Conservation (phyloP, 2,113 vertebrate species). For the Cryptomyrus ogoouensis region DNA sequence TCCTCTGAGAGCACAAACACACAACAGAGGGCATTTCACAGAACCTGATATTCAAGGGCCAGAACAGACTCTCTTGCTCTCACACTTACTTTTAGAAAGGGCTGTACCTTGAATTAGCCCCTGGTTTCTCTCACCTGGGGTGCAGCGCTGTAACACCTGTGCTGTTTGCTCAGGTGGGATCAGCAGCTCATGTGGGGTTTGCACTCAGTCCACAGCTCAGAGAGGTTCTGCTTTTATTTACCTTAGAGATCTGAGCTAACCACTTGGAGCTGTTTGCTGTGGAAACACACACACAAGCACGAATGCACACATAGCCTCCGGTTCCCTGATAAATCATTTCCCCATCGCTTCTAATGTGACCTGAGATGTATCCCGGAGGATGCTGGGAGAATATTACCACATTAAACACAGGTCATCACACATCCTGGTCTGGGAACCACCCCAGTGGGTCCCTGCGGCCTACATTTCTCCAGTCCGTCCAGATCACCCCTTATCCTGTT, state of each 20-base stretch:
- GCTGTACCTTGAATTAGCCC: neutral
- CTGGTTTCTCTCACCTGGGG: neutral
- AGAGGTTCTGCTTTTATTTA: neutral
- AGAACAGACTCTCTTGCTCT: neutral
- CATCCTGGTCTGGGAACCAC: neutral
- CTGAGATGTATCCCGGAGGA: neutral
- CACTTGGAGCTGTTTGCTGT: neutral
- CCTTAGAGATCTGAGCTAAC: neutral
- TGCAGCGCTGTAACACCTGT: neutral
- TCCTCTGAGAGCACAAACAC: neutral
- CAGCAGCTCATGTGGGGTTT: neutral
- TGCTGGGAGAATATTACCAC: constrained; percentile 3
- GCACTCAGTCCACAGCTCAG: neutral
- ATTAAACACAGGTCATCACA: constrained; percentile 7
- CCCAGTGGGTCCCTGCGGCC: neutral
- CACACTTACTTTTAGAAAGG: neutral
- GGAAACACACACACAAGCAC: neutral
- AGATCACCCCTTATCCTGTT: neutral
- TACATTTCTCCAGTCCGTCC: neutral
- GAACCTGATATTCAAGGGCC: neutral
- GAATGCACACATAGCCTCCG: neutral
- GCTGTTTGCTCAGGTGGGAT: neutral
- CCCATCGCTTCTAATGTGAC: constrained; percentile 3
- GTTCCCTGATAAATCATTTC: neutral
- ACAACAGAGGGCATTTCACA: neutral